phyloP scores from a whole-genome alignment of 2,113 vertebrate genomes.

The Galbula dea region DNA sequence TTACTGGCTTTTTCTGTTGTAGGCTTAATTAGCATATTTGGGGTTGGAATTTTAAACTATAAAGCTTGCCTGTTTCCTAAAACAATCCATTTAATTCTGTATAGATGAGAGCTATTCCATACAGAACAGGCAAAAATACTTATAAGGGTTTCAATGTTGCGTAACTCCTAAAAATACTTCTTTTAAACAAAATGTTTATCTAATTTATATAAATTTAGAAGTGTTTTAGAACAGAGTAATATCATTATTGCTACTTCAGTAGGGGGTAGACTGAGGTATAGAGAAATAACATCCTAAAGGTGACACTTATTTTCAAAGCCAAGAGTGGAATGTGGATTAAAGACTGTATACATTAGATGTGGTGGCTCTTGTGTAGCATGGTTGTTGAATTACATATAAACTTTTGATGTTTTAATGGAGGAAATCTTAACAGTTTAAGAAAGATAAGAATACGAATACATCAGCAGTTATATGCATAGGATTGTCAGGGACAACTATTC shows the following conservation, averaged over 20 bases:
- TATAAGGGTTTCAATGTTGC: background rate
- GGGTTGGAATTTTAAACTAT: background rate
- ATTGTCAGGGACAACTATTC: slow-evolving; percentile 47
- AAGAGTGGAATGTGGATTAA: background rate
- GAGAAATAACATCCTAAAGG: background rate
- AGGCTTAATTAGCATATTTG: background rate
- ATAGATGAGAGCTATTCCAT: background rate
- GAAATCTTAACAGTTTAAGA: slow-evolving; percentile 10
- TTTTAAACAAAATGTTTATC: background rate
- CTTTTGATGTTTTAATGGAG: background rate
- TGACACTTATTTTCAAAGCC: background rate
- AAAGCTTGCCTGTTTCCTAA: background rate
- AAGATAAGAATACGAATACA: background rate
- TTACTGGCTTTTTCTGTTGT: background rate
- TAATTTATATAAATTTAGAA: background rate
- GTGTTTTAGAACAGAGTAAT: background rate
- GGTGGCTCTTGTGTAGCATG: background rate
- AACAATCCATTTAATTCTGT: background rate
- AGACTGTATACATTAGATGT: background rate
- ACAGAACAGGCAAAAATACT: background rate
- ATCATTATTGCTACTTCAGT: background rate
- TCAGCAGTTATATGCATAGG: slow-evolving; percentile 28
- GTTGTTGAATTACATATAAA: background rate
- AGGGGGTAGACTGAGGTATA: background rate
- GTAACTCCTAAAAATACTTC: background rate